Base-by-base conservation (phyloP, 2,113 vertebrate species). In the Pycnonotus jocosus region DNA sequence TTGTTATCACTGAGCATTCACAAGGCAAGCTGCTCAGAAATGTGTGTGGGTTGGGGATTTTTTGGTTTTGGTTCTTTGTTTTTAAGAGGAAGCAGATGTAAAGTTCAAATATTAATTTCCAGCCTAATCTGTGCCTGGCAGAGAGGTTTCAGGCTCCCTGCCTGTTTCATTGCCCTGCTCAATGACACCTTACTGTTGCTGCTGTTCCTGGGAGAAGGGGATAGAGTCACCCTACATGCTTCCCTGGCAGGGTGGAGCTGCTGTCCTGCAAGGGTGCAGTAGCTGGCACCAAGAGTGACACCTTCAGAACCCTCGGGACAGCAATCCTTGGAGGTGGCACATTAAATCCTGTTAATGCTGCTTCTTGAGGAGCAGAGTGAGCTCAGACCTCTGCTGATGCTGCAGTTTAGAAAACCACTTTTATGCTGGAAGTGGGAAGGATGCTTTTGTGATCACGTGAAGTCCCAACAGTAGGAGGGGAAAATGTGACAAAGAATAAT, bases 401-500 rank as follows among this genome's bases (percentile, higher is more conserved):
- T 74, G 56, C 31, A 40, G 35, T 68, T 84, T 11, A 74, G 73
- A 27, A 7, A 47, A 54, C 37, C 42, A 53, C 15, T 72, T 3
- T 0, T 24, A 5, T 9, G 9, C 64, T 64, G 73, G 48, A 60
- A 48, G 57, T 21, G 27, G 69, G 61, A 81, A 30, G 53, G 81
- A 51, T 89, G 60, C 21, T 93, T 91, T 86, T 37, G 64, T 24
- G 73, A 61, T 35, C 62, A 61, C 9, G 37, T 58, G 72, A 71
- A 68, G 78, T 62, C 30, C 31, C 73, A 62, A 2, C 0, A 7
- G 51, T 23, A 45, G 40, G 76, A 88, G 57, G n/a, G 68, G 82
- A 76, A 86, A 94, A 88, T 54, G 70, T 78, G 81, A 68, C 47
- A 44, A 70, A 77, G 62, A 88, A 54, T 93, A 95, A 92, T 94